phyloP scores from a whole-genome alignment of 2,113 vertebrate species.

The Diadophis punctatus region DNA sequence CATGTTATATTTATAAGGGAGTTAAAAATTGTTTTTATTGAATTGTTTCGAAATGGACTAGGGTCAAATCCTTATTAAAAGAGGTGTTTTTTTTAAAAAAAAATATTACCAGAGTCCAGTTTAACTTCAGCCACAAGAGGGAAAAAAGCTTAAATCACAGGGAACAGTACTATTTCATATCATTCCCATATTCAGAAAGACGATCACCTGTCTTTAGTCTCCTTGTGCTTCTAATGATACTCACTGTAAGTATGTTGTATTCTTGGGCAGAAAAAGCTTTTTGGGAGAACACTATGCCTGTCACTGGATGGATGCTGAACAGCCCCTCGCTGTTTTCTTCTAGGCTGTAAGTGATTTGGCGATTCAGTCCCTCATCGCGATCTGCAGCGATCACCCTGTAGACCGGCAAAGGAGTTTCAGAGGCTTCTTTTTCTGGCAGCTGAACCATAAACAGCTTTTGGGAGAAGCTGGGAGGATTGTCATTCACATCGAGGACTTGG shows the following conservation, averaged over 20 bases:
- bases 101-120: background rate
- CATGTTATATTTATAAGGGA: background rate
- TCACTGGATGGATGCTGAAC: slow-evolving; percentile 78
- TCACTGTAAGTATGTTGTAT: slow-evolving; percentile 91
- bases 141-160: background rate
- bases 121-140: background rate
- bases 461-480: slow-evolving; percentile 84
- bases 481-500: slow-evolving; percentile 83
- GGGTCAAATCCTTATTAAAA: background rate
- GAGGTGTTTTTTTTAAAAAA: background rate
- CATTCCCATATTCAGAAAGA: background rate
- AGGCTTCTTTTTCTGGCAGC: slow-evolving; percentile 70
- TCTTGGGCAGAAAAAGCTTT: slow-evolving; percentile 79
- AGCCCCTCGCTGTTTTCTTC: slow-evolving; percentile 72
- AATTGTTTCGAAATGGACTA: background rate
- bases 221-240: background rate
- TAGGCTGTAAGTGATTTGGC: slow-evolving; percentile 81
- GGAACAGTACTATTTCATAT: background rate
- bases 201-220: background rate
- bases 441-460: slow-evolving; percentile 88
- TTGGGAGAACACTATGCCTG: slow-evolving; percentile 76
- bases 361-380: slow-evolving; percentile 81
- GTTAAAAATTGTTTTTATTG: background rate
- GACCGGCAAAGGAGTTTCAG: slow-evolving; percentile 50
- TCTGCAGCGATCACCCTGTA: slow-evolving; percentile 87